A percentile compares a stretch with the other conserved stretches of the same genome.
Conservation (phyloP, 2,113 vertebrate species). For the Tyrannus savana region DNA sequence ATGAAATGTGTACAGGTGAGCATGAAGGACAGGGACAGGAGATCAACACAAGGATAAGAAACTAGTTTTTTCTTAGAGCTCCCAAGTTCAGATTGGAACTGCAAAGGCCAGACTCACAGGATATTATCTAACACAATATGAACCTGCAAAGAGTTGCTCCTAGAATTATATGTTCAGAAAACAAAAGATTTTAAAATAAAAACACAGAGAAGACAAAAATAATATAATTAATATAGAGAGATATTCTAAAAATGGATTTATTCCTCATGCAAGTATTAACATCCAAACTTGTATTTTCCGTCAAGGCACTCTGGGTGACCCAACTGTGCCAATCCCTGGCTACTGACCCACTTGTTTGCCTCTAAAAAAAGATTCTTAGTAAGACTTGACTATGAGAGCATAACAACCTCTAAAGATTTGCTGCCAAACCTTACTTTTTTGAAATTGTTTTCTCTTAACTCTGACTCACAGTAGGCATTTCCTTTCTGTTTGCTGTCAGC, state of each 20-base stretch:
- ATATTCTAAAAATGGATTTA: background rate
- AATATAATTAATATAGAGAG: background rate
- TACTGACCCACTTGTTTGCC: background rate
- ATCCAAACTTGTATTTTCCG: background rate
- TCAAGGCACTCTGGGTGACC: background rate
- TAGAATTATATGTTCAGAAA: background rate
- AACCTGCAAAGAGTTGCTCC: background rate
- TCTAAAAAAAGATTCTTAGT: background rate
- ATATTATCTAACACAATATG: background rate
- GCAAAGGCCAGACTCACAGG: background rate
- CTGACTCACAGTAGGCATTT: background rate
- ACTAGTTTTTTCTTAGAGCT: background rate
- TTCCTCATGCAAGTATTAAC: background rate
- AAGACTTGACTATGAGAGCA: background rate
- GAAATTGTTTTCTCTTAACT: background rate
- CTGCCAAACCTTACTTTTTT: background rate
- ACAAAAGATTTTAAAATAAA: background rate
- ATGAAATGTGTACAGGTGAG: background rate
- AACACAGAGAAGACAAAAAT: fast-evolving
- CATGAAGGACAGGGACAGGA: background rate
- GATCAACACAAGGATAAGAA: background rate
- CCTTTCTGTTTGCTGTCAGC: background rate
- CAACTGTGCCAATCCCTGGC: background rate
- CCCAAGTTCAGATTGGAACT: background rate
- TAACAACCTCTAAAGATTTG: background rate